Conservation (phyloP, 2,888 invertebrate genomes). For the Folsomia candida region DNA sequence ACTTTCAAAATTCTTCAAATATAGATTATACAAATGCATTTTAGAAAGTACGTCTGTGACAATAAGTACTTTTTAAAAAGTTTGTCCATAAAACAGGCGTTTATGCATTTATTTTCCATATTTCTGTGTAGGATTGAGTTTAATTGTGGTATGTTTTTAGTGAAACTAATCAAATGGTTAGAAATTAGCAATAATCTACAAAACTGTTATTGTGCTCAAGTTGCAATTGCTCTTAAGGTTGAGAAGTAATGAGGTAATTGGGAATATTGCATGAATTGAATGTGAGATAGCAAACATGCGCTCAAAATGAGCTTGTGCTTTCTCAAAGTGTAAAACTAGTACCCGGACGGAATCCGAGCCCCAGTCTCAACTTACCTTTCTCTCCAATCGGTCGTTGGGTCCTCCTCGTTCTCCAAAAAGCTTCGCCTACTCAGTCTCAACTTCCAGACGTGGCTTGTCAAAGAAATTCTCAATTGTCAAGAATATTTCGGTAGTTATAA, state of each 20-base stretch:
- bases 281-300: conserved; percentile 5
- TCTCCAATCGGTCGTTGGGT: not conserved
- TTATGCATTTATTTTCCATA: not conserved
- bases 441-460: not conserved
- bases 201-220: no score
- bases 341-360: not conserved
- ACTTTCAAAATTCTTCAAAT: not conserved
- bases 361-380: conserved; percentile 4
- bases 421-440: not conserved
- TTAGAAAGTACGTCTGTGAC: no score
- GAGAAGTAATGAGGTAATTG: no score
- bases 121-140: no score
- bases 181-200: not conserved
- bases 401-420: not conserved
- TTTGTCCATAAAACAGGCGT: not conserved
- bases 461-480: not conserved
- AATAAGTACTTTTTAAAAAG: no score
- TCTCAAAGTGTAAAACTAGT: not conserved
- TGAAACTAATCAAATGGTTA: no score
- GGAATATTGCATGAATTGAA: not conserved
- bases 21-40: no score
- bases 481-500: not conserved
- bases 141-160: not conserved
- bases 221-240: not conserved
- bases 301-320: not conserved